Evolutionary conservation across 2,888 invertebrate species (phyloP).

Genomic region (Griposia aprilina): DNA sequence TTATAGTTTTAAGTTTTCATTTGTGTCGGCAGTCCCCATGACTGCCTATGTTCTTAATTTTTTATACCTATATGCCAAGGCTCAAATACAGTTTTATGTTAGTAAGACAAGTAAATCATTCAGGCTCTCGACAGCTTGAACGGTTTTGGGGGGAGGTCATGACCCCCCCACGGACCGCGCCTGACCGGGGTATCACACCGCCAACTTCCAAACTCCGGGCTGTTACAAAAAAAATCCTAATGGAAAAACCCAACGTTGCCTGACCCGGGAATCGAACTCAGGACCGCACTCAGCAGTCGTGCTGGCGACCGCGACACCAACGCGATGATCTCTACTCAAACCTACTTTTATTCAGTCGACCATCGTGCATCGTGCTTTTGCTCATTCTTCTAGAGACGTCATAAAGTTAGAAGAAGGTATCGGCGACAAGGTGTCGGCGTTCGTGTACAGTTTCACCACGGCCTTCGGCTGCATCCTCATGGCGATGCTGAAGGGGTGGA

Average conservation of each 20-base stretch:
- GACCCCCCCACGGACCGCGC: too few relatives aligned
- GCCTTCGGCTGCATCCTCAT: constrained; percentile 92
- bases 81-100: too few relatives aligned
- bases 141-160: too few relatives aligned
- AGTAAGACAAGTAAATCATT: too few relatives aligned
- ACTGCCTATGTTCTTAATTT: too few relatives aligned
- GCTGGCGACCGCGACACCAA: neutral
- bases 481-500: constrained; percentile 94
- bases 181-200: neutral
- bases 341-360: neutral
- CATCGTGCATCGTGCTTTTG: neutral
- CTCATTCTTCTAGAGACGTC: constrained; percentile 89
- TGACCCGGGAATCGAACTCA: too few relatives aligned
- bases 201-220: neutral
- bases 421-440: constrained; percentile 94
- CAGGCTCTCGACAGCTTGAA: too few relatives aligned
- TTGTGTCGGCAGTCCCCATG: too few relatives aligned
- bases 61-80: too few relatives aligned
- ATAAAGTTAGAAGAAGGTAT: constrained; percentile 94
- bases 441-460: constrained; percentile 91
- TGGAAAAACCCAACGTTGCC: too few relatives aligned
- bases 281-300: neutral
- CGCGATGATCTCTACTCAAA: neutral
- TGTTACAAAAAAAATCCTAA: neutral
- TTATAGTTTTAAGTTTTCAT: too few relatives aligned